Evolutionary conservation across 1,140 invertebrate species (phyloP).

Genomic region (Varroa destructor): DNA sequence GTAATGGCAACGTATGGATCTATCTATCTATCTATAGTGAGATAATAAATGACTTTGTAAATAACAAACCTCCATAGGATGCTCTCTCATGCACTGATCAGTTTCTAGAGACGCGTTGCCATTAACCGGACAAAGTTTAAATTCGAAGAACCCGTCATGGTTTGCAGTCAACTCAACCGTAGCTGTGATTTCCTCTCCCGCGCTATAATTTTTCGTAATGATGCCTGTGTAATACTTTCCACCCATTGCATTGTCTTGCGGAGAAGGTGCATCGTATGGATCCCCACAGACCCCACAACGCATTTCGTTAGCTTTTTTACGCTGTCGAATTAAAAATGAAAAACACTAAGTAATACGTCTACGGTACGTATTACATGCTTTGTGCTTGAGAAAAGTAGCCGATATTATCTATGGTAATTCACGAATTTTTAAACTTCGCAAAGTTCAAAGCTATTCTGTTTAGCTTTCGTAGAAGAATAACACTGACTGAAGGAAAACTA

Average conservation of each 20-base stretch:
- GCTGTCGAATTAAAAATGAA: not conserved
- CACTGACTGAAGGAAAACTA: no score
- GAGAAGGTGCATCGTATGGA: constrained; percentile 34
- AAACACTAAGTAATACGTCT: not conserved
- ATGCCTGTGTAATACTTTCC: constrained; percentile 14
- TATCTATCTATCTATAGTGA: no score
- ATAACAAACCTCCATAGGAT: constrained; percentile 38
- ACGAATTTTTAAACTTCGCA: not conserved
- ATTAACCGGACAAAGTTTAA: constrained; percentile 69
- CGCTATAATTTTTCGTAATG: not conserved
- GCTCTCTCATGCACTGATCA: constrained; percentile 40
- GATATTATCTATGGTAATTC: not conserved
- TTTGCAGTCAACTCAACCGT: constrained; percentile 77
- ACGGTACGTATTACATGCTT: not conserved
- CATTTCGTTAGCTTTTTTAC: constrained; percentile 36
- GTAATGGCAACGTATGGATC: no score
- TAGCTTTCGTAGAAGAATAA: no score
- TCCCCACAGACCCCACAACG: constrained; percentile 44
- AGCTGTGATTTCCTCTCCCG: constrained; percentile 49
- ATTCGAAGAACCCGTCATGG: constrained; percentile 69
- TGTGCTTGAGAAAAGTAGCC: not conserved
- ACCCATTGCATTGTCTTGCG: constrained; percentile 4
- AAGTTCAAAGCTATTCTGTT: no score
- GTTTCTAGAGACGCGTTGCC: constrained; percentile 38
- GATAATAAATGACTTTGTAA: no score